phyloP scores from a whole-genome alignment of 2,888 invertebrate species.

The Epsilonema sp. region DNA sequence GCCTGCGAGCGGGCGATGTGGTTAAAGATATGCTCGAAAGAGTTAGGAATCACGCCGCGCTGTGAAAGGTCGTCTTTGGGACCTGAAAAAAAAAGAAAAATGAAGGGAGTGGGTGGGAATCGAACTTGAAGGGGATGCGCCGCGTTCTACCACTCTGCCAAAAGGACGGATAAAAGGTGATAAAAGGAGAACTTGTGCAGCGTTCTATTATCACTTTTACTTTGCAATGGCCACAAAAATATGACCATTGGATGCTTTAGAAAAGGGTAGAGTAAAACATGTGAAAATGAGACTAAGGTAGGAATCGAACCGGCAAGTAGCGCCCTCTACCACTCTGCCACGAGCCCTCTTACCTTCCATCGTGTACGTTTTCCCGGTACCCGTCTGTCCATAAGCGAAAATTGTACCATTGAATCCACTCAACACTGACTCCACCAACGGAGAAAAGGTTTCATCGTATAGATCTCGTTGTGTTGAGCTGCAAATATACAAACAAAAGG shows the following conservation, averaged over 20 bases:
- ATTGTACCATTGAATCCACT: constrained; percentile 97
- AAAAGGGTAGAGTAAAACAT: too few species aligned
- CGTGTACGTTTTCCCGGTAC: constrained; percentile 61
- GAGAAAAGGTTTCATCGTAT: constrained; percentile 86
- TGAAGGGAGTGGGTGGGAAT: too few species aligned
- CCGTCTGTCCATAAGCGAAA: constrained; percentile 97
- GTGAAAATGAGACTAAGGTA: too few species aligned
- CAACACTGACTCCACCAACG: constrained; percentile 77
- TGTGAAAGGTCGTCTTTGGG: constrained; percentile 44
- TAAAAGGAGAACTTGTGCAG: too few species aligned
- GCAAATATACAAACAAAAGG: constrained; percentile 17
- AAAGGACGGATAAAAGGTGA: background rate
- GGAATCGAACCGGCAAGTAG: too few species aligned
- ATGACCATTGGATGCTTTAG: too few species aligned
- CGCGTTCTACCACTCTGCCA: background rate
- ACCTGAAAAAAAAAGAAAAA: constrained; percentile 35
- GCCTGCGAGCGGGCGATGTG: constrained; percentile 65
- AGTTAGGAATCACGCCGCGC: constrained; percentile 74
- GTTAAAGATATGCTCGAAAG: constrained; percentile 89
- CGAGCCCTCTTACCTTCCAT: constrained; percentile 40
- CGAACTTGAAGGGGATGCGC: too few species aligned
- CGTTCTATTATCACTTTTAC: too few species aligned
- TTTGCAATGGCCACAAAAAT: too few species aligned
- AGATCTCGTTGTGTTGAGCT: constrained; percentile 69
- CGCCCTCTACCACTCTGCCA: background rate